Percentiles rank a stretch among this genome's conserved stretches.
phyloP scores from a whole-genome alignment of 2,113 vertebrate species.

The Semicossyphus pulcher region DNA sequence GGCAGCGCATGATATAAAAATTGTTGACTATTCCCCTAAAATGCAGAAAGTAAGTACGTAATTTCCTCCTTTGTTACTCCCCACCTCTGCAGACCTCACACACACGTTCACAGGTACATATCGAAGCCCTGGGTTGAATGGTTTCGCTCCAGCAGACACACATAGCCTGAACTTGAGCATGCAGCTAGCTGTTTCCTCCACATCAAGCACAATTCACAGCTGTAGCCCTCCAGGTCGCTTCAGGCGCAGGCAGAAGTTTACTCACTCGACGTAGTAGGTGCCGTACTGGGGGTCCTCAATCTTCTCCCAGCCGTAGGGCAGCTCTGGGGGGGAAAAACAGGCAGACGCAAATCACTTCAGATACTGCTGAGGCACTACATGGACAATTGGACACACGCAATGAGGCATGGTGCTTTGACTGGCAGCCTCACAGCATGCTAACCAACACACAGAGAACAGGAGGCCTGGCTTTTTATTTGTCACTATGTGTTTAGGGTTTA shows the following conservation, averaged over 20 bases:
- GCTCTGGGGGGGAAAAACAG: conserved; percentile 83
- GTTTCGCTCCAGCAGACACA: too few relatives aligned
- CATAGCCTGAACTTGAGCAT: background rate
- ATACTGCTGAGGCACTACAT: conserved; percentile 27
- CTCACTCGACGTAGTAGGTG: conserved; percentile 98
- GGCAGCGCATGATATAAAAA: too few relatives aligned
- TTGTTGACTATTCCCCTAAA: too few relatives aligned
- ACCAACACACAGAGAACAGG: conserved; percentile 28
- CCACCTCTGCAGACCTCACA: background rate
- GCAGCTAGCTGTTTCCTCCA: background rate
- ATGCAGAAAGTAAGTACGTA: too few relatives aligned
- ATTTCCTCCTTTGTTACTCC: background rate
- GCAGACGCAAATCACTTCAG: conserved; percentile 43
- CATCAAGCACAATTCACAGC: conserved; percentile 2
- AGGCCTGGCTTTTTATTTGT: conserved; percentile 36
- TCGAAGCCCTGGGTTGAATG: background rate
- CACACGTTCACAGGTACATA: background rate
- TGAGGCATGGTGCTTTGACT: conserved; percentile 34
- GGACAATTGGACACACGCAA: conserved; percentile 49
- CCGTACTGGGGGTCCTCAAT: conserved; percentile 98
- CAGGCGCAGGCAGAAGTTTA: conserved; percentile 58
- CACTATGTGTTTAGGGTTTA: conserved; percentile 36
- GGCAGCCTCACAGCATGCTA: conserved; percentile 34
- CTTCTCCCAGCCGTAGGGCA: conserved; percentile 99
- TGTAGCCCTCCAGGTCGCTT: background rate